phyloP scores from a whole-genome alignment of 2,888 invertebrate species.

The Apamea crenata region DNA sequence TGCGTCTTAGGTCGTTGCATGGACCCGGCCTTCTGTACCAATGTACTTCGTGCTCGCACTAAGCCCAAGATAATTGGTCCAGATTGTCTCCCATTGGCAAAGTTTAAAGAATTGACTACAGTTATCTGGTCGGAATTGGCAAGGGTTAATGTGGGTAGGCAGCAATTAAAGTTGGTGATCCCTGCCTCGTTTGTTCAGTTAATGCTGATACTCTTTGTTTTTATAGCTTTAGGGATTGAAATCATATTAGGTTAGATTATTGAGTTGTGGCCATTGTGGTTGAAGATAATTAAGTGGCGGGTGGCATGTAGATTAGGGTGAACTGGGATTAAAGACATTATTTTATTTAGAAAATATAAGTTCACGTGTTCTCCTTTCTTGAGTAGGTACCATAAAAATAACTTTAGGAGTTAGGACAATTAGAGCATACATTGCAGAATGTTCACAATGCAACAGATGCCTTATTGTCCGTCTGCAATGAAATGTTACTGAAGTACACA shows the following conservation, averaged over 20 bases:
- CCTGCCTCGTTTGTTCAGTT: conserved; percentile 65
- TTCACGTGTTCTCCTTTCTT: neutral
- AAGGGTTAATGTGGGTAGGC: conserved; percentile 85
- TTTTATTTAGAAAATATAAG: conserved; percentile 8
- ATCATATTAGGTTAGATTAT: conserved; percentile 63
- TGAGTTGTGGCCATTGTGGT: conserved; percentile 48
- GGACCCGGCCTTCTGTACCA: conserved; percentile 29
- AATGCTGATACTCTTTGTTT: conserved; percentile 66
- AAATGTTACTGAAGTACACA: neutral
- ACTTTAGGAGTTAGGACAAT: neutral
- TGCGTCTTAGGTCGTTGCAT: too few relatives aligned
- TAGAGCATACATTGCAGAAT: too few relatives aligned
- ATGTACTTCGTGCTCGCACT: conserved; percentile 66
- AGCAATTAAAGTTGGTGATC: conserved; percentile 87
- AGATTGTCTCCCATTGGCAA: conserved; percentile 85
- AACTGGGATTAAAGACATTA: conserved; percentile 18
- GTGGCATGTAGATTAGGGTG: conserved; percentile 11
- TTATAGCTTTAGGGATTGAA: conserved; percentile 62
- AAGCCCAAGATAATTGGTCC: conserved; percentile 86
- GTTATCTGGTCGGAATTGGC: conserved; percentile 82
- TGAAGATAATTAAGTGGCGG: conserved; percentile 39
- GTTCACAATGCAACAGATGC: neutral
- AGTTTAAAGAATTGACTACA: conserved; percentile 87
- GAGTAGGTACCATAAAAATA: too few relatives aligned
- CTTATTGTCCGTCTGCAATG: too few relatives aligned